Base-by-base conservation (phyloP, 2,797 vertebrate genomes). In the Varecia variegata region DNA sequence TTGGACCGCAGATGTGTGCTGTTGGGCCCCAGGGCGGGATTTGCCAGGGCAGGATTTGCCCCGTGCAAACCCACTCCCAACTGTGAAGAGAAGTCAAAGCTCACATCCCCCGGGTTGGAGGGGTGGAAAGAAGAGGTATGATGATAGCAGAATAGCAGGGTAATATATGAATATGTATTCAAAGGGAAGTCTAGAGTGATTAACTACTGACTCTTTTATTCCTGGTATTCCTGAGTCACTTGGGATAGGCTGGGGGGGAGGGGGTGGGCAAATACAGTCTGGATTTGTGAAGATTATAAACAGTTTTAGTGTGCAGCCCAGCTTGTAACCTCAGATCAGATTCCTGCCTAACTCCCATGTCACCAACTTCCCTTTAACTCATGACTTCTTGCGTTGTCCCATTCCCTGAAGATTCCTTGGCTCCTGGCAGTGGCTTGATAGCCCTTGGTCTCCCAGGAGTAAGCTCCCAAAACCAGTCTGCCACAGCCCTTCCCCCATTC, bases 181-280 rank as follows among this genome's bases (percentile, higher is more conserved):
- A 81, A 92, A 87, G 81, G 25, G 17, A 6, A 74, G 50, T 70
- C 38, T 20, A 43, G 43, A 38, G 35, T 94, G 40, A 74, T 70
- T 80, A 68, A 52, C 65, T 82, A 23, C 65, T 83, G 50, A 70
- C 47, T 77, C 17, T 88, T 95, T 62, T 70, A 85, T 82, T 82
- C 15, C 32, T 90, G 58, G 25, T 68, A 56, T 95, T 96, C 60
- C 84, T 88, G 56, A 95, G 80, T 94, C 5, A 3, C 43, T 77
- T 43, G 27, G 76, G 54, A 25, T 30, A 30, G 56, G 60, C 10
- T 35, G 9, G 45, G 67, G 47, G 30, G 14, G 3, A 11, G 43
- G 43, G 2, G 43, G 43, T 45, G 3, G 56, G 23, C 60, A 50
- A 79, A 83, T 82, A 56, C 18, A 56, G 65, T 38, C 50, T 58